phyloP scores from a whole-genome alignment of 2,797 vertebrate genomes.

The Uromys caudimaculatus region DNA sequence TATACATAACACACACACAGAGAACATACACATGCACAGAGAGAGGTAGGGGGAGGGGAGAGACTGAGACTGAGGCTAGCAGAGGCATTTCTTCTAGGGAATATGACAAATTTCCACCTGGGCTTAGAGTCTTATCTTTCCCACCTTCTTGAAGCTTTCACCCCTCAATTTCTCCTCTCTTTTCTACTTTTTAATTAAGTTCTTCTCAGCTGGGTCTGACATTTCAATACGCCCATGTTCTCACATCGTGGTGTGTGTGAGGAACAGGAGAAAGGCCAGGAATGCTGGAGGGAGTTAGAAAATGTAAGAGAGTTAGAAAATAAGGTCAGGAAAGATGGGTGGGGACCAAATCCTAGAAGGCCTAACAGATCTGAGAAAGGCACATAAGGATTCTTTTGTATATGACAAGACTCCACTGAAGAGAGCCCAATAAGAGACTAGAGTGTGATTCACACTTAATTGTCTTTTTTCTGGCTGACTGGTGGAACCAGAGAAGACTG shows the following conservation, averaged over 20 bases:
- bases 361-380: accelerated
- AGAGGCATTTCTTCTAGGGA: not conserved
- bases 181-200: not conserved
- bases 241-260: not conserved
- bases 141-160: not conserved
- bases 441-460: not conserved
- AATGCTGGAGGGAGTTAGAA: not conserved
- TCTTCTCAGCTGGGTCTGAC: not conserved
- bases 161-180: not conserved
- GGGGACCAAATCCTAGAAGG: not conserved
- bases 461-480: not conserved
- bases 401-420: not conserved
- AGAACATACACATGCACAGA: not conserved
- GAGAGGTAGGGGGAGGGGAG: not conserved
- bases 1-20: not conserved
- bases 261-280: not conserved
- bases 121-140: not conserved
- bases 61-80: not conserved
- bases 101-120: not conserved
- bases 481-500: not conserved
- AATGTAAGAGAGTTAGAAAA: not conserved
- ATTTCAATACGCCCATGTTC: not conserved
- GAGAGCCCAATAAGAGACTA: not conserved
- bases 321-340: not conserved
- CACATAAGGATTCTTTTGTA: not conserved